Base-by-base conservation (phyloP, 2,888 invertebrate genomes). In the Cosmia pyralina region DNA sequence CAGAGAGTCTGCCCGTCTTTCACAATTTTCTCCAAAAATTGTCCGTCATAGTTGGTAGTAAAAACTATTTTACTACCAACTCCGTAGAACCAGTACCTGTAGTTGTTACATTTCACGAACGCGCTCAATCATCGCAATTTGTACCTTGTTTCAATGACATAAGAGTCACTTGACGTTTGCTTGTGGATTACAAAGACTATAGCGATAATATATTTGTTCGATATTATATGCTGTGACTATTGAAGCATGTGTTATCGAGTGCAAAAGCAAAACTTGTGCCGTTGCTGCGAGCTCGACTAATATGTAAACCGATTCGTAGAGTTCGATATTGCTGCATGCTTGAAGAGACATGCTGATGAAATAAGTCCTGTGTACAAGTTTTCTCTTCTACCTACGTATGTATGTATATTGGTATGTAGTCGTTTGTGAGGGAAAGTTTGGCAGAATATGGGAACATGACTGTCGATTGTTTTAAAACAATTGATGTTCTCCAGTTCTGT, bases 231-330 rank as follows among this genome's bases (percentile, higher is more conserved):
- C 38, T 3, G 44, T 57, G n/a, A 44, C 41, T n/a, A 17, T 4
- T 41, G 22, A 66, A 69, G 66, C 52, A 72, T 74, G 53, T 74
- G 72, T 82, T 72, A 81, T 84, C 38, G 69, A 78, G 63, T 75
- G 44, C 70, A 68, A 74, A 78, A 70, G 44, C 28, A 22, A 72
- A 85, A 83, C 69, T 79, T 82, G 34, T 74, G 60, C 52, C 48
- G 68, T 66, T 15, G 53, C 57, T 59, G 59, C 48, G 17, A 38
- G 57, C 22, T 70, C 50, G 50, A 77, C 72, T 83, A 79, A 72
- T 83, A 77, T 67, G 55, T 71, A 69, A 77, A 83, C 83, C 66
- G 79, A 68, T 77, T 80, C 72, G 59, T 70, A 68, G 41, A 68
- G 67, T 63, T 67, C 69, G 55, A 67, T 79, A 85, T 81, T 83